phyloP scores from a whole-genome alignment of 2,888 invertebrate genomes.

The Drosophila paranaensis region DNA sequence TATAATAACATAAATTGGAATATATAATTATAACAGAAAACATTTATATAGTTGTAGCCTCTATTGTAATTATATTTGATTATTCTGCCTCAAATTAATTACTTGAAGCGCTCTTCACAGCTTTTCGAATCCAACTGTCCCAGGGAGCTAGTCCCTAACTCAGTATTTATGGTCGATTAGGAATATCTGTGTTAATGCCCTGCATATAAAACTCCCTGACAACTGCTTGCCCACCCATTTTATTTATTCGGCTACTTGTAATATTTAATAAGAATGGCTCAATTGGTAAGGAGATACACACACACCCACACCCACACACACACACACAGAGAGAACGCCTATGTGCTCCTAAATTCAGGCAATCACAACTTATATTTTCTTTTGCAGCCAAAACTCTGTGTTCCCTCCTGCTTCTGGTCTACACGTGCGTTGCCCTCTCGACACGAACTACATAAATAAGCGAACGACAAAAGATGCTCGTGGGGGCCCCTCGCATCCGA shows the following conservation, averaged over 20 bases:
- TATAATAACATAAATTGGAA: too few relatives aligned
- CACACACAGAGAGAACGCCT: not conserved
- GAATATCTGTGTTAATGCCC: conserved; percentile 34
- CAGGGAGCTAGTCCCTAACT: too few relatives aligned
- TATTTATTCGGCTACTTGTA: conserved; percentile 70
- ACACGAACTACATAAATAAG: conserved; percentile 79
- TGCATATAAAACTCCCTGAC: conserved; percentile 29
- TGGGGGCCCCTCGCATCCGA: conserved; percentile 26
- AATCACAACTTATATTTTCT: conserved; percentile 79
- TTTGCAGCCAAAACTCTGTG: conserved; percentile 23
- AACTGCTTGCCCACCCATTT: conserved; percentile 47
- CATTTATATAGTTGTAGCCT: too few relatives aligned
- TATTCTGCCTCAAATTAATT: too few relatives aligned
- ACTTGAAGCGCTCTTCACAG: not conserved
- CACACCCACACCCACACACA: conserved; percentile 7
- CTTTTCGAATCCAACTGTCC: not conserved
- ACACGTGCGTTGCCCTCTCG: conserved; percentile 64
- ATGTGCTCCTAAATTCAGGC: conserved; percentile 59
- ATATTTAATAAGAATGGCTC: conserved; percentile 73
- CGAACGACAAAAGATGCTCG: conserved; percentile 54
- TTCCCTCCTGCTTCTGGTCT: not conserved
- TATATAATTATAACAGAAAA: too few relatives aligned
- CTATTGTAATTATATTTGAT: too few relatives aligned
- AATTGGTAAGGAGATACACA: conserved; percentile 38
- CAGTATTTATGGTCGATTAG: conserved; percentile 11